Base-by-base conservation (phyloP, 2,888 invertebrate genomes). In the Hypercompe scribonia region DNA sequence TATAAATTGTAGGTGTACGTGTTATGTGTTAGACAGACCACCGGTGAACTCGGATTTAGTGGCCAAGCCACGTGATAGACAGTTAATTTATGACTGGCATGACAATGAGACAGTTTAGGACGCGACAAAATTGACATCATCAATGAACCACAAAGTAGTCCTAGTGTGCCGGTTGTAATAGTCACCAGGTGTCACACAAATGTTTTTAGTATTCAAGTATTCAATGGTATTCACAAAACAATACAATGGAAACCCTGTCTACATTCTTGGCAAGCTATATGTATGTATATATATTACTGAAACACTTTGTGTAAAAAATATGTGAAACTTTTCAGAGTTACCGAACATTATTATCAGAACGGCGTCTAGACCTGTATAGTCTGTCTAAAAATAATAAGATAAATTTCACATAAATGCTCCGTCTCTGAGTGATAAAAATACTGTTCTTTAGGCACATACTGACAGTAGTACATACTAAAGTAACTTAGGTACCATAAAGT, bases 61-160 rank as follows among this genome's bases (percentile, higher is more conserved):
- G 83, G 69, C 68, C 78, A 79, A 74, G 76, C 84, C 86, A 84
- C 87, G 88, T 89, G 88, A 91, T 86, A 83, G 87, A 76, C 85
- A 86, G 86, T 88, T 90, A 91, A 93, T 93, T 93, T 90, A 92
- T 88, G 87, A 86, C 84, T 81, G 78, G 92, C 90, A 92, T 93
- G 90, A 87, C 86, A 93, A 93, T 92, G 88, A 93, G 83, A 68
- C 74, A 75, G 74, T 74, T 84, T 78, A 72, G 78, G 78, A 75
- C 78, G 77, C 84, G 81, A 85, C 88, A 85, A 86, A 88, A 87
- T 89, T 88, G 84, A 90, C 89, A 86, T 89, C 88, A 84, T 68
- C 61, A 18, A 85, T 78, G 76, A 80, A 84, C 83, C 81, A 83
- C 85, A 85, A 88, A 87, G 86, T 85, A 86, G 85, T 88, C 87